Conservation (phyloP, 2,888 invertebrate genomes). For the Pelosia muscerda region DNA sequence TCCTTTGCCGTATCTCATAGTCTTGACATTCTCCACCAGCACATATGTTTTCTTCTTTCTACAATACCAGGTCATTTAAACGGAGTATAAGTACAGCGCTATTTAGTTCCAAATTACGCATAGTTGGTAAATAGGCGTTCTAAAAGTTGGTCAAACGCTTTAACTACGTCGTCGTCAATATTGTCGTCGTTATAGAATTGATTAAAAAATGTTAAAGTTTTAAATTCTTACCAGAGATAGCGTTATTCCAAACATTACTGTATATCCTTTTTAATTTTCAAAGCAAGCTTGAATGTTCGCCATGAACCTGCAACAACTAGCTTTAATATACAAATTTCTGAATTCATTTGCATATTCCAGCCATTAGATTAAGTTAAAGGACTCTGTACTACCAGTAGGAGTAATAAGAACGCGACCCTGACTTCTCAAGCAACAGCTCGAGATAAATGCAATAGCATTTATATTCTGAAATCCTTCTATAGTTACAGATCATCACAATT, state of each 20-base stretch:
- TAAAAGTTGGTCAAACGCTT: no score
- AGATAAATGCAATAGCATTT: no score
- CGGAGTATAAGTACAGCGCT: no score
- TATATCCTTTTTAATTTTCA: background rate
- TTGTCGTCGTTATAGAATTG: background rate
- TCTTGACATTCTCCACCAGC: no score
- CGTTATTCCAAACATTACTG: background rate
- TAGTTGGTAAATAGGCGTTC: no score
- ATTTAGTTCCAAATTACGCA: background rate
- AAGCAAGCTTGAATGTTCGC: background rate
- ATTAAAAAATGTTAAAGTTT: background rate
- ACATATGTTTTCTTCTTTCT: no score
- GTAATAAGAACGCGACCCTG: background rate
- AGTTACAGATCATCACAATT: no score
- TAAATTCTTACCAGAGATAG: background rate
- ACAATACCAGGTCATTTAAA: no score
- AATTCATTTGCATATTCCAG: background rate
- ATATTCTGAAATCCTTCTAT: conserved; percentile 1
- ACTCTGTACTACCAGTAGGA: background rate
- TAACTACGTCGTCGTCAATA: no score
- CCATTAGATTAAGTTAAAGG: conserved; percentile 2
- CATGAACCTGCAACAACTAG: background rate
- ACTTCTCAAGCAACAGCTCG: no score
- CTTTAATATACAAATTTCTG: background rate
- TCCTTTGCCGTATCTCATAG: no score